Conservation (phyloP, 2,797 vertebrate species). For the Xiphophorus birchmanni region DNA sequence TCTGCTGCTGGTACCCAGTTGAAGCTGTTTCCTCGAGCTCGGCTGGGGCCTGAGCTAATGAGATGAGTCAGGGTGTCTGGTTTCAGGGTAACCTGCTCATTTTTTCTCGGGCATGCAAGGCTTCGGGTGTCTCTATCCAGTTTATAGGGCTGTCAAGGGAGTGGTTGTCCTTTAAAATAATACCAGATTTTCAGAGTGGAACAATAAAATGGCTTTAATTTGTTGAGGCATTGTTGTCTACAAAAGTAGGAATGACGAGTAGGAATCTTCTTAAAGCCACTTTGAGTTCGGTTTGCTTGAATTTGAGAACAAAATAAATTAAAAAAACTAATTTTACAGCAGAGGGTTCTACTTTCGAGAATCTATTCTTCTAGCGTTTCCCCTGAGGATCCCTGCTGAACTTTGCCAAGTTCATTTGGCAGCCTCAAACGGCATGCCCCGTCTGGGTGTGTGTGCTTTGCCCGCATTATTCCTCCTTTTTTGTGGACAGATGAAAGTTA, state of each 20-base stretch:
- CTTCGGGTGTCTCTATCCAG: constrained; percentile 23
- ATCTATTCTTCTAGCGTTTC: constrained; percentile 16
- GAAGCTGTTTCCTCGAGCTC: constrained; percentile 50
- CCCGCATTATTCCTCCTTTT: constrained; percentile 71
- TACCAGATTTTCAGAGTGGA: constrained; percentile 54
- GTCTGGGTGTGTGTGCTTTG: constrained; percentile 63
- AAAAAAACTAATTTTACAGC: neutral
- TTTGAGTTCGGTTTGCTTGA: constrained; percentile 24
- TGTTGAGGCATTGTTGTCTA: constrained; percentile 44
- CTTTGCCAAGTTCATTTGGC: constrained; percentile 38
- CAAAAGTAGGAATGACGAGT: constrained; percentile 14
- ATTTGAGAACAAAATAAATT: neutral
- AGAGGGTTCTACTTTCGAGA: neutral
- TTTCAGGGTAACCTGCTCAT: constrained; percentile 54
- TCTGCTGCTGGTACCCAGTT: constrained; percentile 25
- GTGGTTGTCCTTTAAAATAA: constrained; percentile 57
- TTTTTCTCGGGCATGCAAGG: constrained; percentile 30
- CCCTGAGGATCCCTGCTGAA: constrained; percentile 11
- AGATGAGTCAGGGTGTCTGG: constrained; percentile 54
- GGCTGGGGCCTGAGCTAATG: constrained; percentile 34
- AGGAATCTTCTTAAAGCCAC: constrained; percentile 18
- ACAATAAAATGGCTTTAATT: constrained; percentile 69
- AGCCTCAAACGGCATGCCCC: constrained; percentile 34
- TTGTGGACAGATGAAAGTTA: constrained; percentile 83
- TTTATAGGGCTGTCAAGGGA: constrained; percentile 51